Evolutionary conservation across 2,113 vertebrate genomes (phyloP).

Genomic region (Cinclus cinclus): DNA sequence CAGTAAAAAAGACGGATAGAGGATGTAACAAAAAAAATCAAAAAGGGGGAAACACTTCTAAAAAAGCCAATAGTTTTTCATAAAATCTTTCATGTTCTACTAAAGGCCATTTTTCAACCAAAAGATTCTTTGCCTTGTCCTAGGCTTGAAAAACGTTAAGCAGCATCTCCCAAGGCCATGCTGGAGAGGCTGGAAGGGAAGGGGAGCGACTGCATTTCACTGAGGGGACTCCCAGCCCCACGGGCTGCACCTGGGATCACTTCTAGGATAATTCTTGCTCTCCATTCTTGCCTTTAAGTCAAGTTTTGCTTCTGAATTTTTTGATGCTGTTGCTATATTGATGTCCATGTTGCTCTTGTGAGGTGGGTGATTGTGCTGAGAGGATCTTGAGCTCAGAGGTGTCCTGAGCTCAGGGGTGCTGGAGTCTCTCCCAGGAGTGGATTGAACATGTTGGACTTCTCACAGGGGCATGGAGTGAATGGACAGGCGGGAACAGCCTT

Average conservation of each 20-base stretch:
- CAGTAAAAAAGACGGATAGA: constrained; percentile 24
- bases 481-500: not conserved
- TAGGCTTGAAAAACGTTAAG: constrained; percentile 26
- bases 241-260: not conserved
- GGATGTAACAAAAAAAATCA: not conserved
- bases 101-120: constrained; percentile 41
- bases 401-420: not conserved
- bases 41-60: constrained; percentile 10
- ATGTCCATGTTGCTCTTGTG: not conserved
- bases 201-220: rapidly evolving
- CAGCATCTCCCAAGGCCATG: not conserved
- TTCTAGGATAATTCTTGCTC: not conserved
- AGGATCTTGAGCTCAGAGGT: not conserved
- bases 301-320: not conserved
- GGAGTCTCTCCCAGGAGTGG: not conserved
- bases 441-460: not conserved
- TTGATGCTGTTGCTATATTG: not conserved
- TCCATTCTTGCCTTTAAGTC: not conserved
- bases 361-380: not conserved
- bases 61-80: constrained; percentile 51
- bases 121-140: constrained; percentile 8
- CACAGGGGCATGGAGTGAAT: not conserved
- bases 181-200: not conserved
- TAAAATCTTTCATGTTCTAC: constrained; percentile 21
- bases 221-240: not conserved